A percentile compares a stretch with the other conserved stretches of the same genome.
phyloP scores from a whole-genome alignment of 2,888 invertebrate genomes.

The Melieria picta region DNA sequence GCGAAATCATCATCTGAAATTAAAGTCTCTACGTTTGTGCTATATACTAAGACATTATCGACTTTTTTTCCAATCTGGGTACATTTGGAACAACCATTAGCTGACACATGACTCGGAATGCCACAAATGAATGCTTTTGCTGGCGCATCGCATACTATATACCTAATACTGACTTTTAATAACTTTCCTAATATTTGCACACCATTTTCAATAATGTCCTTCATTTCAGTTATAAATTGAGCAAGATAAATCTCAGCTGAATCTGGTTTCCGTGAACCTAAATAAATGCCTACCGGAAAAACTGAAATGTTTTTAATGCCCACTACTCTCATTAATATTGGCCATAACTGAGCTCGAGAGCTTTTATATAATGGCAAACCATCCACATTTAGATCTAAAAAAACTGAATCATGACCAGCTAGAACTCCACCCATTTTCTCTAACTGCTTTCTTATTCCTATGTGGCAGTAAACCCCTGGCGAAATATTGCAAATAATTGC shows the following conservation, averaged over 20 bases:
- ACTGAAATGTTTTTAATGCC: neutral
- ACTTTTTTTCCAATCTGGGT: neutral
- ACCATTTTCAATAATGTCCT: slow-evolving; percentile 1
- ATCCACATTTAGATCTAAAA: too few relatives aligned
- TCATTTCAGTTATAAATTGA: slow-evolving; percentile 3
- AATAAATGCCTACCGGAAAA: slow-evolving; percentile 2
- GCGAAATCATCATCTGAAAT: neutral
- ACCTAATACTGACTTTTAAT: neutral
- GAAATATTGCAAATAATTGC: too few relatives aligned
- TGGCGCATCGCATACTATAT: neutral
- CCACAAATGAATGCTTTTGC: neutral
- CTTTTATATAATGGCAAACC: too few relatives aligned
- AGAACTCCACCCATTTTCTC: too few relatives aligned
- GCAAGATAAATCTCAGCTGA: neutral
- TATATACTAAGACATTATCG: neutral
- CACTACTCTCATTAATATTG: too few relatives aligned
- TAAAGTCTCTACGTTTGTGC: neutral
- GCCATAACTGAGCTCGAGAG: too few relatives aligned
- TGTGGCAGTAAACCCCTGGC: too few relatives aligned
- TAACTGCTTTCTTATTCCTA: too few relatives aligned
- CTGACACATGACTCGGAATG: neutral
- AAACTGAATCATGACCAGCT: too few relatives aligned
- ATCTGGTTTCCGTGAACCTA: neutral
- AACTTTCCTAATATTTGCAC: neutral
- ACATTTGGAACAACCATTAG: slow-evolving; percentile 3